These are phyloP conservation scores for Dolichotis patagonum DNA, from an alignment of 2,113 vertebrate species.

Conservation along the genomic window DNA sequence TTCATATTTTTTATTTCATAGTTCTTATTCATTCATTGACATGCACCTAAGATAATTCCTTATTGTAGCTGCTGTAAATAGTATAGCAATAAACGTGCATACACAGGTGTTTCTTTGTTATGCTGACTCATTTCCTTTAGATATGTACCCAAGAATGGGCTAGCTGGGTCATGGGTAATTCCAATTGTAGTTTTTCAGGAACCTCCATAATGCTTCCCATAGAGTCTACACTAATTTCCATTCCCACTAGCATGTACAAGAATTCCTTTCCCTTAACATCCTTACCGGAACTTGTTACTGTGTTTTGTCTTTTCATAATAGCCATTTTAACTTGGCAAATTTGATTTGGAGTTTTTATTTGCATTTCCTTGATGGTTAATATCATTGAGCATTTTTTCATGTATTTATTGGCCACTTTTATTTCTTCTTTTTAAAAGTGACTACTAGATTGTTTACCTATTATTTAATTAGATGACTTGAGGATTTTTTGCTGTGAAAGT, in stretches of 20 bases:
- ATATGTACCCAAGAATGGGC: background rate
- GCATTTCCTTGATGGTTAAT: background rate
- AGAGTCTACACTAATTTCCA: background rate
- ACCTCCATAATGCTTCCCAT: background rate
- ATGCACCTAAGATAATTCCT: background rate
- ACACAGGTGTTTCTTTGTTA: background rate
- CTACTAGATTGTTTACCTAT: background rate
- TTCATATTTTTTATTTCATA: background rate
- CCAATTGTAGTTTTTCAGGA: background rate
- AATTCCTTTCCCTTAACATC: background rate
- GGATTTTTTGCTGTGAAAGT: background rate
- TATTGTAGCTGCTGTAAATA: background rate
- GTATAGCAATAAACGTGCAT: background rate
- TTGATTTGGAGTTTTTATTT: background rate
- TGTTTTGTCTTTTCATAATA: background rate
- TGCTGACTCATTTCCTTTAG: background rate
- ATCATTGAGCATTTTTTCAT: background rate
- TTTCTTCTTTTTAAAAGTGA: background rate
- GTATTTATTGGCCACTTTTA: background rate
- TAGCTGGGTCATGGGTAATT: too few relatives aligned
- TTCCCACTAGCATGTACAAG: background rate
- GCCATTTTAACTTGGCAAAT: background rate
- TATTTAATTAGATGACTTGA: background rate
- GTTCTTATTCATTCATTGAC: background rate
- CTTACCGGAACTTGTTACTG: background rate